Conservation (phyloP, 2,113 vertebrate genomes). For the Aphyosemion australe region DNA sequence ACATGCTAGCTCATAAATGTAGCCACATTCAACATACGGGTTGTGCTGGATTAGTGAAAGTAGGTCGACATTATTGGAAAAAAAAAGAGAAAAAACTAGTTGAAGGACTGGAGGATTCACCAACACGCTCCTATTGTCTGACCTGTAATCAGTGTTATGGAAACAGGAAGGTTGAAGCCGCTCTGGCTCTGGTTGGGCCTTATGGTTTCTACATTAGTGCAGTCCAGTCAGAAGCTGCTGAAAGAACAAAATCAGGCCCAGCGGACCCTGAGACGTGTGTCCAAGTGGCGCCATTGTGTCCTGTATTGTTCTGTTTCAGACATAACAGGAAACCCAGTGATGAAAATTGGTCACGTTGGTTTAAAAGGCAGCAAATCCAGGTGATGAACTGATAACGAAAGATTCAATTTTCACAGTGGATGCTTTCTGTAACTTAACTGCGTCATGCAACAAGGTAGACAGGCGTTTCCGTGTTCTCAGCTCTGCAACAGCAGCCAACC, state of each 20-base stretch:
- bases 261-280: slow-evolving; percentile 5
- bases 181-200: slow-evolving; percentile 21
- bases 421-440: not conserved
- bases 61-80: slow-evolving; percentile 31
- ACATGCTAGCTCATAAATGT: not conserved
- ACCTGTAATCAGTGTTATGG: slow-evolving; percentile 26
- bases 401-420: not conserved
- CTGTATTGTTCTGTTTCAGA: slow-evolving; percentile 3
- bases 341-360: slow-evolving; percentile 1
- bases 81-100: slow-evolving; percentile 17
- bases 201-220: slow-evolving; percentile 37
- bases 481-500: not conserved
- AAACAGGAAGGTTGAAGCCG: slow-evolving; percentile 44
- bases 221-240: slow-evolving; percentile 16
- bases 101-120: slow-evolving; percentile 2
- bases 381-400: not conserved
- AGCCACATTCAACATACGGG: not conserved
- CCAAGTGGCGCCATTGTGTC: slow-evolving; percentile 13
- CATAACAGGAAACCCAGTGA: slow-evolving; percentile 15
- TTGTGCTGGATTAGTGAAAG: slow-evolving; percentile 25
- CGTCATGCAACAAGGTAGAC: not conserved
- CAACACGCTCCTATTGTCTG: slow-evolving; percentile 38
- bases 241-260: slow-evolving; percentile 1
- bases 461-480: not conserved
- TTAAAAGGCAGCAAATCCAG: not conserved